phyloP scores from a whole-genome alignment of 2,888 invertebrate genomes.

The Amphipoea lucens region DNA sequence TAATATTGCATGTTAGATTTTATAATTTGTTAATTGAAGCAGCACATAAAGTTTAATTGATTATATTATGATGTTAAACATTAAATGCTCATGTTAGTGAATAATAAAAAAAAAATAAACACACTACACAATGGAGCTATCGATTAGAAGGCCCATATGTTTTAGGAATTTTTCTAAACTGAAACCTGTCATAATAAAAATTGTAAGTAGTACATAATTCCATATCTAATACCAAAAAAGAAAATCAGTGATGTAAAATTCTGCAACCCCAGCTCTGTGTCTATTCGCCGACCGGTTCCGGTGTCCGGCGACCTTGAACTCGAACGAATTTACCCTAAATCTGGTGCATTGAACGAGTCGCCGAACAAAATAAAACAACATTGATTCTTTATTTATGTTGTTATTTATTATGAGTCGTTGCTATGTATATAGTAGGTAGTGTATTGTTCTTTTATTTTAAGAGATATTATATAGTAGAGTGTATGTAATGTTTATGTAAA shows the following conservation, averaged over 20 bases:
- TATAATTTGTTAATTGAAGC: constrained; percentile 21
- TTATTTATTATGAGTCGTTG: background rate
- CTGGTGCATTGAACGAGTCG: constrained; percentile 54
- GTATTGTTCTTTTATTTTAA: background rate
- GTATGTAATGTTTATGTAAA: background rate
- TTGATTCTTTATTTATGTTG: constrained; percentile 14
- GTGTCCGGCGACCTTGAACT: constrained; percentile 70
- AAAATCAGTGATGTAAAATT: background rate
- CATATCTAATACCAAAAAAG: background rate
- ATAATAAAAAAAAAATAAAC: background rate
- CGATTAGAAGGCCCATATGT: background rate
- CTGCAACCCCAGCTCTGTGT: constrained; percentile 28
- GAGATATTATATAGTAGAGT: background rate
- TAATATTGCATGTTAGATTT: background rate
- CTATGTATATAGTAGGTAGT: background rate
- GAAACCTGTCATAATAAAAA: background rate
- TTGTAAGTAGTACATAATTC: background rate
- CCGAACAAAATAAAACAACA: constrained; percentile 10
- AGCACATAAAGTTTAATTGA: background rate
- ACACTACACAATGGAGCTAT: background rate
- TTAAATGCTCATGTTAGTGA: background rate
- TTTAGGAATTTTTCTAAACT: background rate
- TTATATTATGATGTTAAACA: background rate
- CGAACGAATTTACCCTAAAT: constrained; percentile 63
- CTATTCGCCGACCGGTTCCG: constrained; percentile 67